These are phyloP conservation scores for Scotopteryx bipunctaria DNA, from an alignment of 2,888 invertebrate species.

Conservation along the genomic window DNA sequence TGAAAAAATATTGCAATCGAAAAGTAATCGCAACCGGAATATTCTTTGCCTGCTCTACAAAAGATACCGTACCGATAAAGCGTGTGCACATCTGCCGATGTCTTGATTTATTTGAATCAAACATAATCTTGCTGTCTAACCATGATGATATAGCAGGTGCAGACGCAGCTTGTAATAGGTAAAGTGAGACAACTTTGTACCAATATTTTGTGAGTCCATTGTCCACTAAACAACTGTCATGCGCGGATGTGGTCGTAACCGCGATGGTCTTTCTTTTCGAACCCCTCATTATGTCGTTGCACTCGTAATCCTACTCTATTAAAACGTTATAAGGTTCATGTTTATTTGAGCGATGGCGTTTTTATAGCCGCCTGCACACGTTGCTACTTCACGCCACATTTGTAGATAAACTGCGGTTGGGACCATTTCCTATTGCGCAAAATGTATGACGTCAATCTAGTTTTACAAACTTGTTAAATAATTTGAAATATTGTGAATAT, in stretches of 20 bases:
- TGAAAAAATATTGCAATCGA: too few relatives aligned
- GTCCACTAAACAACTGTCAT: constrained; percentile 34
- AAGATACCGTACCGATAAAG: too few relatives aligned
- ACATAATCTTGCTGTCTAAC: too few relatives aligned
- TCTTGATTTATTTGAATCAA: too few relatives aligned
- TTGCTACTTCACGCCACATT: constrained; percentile 42
- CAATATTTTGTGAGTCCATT: constrained; percentile 24
- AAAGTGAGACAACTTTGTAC: constrained; percentile 2
- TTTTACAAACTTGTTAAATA: constrained; percentile 23
- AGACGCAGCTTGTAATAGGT: neutral
- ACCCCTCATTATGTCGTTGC: constrained; percentile 11
- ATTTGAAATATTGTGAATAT: too few relatives aligned
- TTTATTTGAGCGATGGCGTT: constrained; percentile 21
- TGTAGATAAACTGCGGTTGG: constrained; percentile 50
- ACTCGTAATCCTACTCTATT: constrained; percentile 25
- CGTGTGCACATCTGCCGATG: too few relatives aligned
- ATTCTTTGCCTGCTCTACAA: too few relatives aligned
- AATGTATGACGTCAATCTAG: constrained; percentile 27
- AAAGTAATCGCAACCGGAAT: too few relatives aligned
- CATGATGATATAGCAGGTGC: neutral
- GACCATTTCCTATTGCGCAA: constrained; percentile 55
- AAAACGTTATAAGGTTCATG: constrained; percentile 26
- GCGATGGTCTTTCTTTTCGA: constrained; percentile 26
- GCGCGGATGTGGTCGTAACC: constrained; percentile 50
- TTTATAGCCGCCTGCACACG: constrained; percentile 30